Percentiles rank a stretch among this genome's conserved stretches.
phyloP scores from a whole-genome alignment of 2,888 invertebrate genomes.

The Anthrax anthrax region DNA sequence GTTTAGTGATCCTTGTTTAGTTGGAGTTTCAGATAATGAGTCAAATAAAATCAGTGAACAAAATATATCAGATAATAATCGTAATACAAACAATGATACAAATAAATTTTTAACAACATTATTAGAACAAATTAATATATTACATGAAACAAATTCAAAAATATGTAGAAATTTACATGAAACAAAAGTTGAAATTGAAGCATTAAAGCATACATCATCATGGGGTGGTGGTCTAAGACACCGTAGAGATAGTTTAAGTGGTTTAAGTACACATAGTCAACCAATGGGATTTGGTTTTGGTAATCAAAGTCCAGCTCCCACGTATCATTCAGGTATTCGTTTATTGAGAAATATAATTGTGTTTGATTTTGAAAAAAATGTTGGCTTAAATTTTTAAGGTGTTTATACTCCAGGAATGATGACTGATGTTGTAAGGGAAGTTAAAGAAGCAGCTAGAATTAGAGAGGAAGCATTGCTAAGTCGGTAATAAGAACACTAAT shows the following conservation, averaged over 20 bases:
- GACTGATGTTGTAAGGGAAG: conserved; percentile 56
- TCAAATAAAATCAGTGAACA: conserved; percentile 29
- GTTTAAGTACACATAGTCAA: conserved; percentile 36
- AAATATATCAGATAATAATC: conserved; percentile 23
- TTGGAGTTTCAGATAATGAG: conserved; percentile 33
- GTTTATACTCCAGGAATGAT: conserved; percentile 58
- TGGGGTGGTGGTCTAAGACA: conserved; percentile 38
- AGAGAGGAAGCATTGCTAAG: conserved; percentile 53
- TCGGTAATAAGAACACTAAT: conserved; percentile 21
- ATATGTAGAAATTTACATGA: conserved; percentile 60
- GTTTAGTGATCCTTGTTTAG: conserved; percentile 33
- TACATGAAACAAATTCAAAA: conserved; percentile 60
- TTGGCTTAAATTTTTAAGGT: too few species aligned
- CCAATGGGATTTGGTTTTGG: conserved; percentile 33
- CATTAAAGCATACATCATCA: conserved; percentile 42
- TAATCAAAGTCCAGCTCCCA: conserved; percentile 35
- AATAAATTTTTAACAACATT: conserved; percentile 37
- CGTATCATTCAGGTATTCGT: conserved; percentile 34
- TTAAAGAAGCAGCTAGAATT: conserved; percentile 55
- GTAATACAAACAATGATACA: conserved; percentile 23
- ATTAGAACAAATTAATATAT: conserved; percentile 54
- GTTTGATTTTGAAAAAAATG: too few species aligned
- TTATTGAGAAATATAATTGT: too few species aligned
- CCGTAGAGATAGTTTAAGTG: conserved; percentile 38
- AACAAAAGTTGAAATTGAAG: conserved; percentile 51